Base-by-base conservation (phyloP, 2,888 invertebrate species). In the Agriopis marginaria region DNA sequence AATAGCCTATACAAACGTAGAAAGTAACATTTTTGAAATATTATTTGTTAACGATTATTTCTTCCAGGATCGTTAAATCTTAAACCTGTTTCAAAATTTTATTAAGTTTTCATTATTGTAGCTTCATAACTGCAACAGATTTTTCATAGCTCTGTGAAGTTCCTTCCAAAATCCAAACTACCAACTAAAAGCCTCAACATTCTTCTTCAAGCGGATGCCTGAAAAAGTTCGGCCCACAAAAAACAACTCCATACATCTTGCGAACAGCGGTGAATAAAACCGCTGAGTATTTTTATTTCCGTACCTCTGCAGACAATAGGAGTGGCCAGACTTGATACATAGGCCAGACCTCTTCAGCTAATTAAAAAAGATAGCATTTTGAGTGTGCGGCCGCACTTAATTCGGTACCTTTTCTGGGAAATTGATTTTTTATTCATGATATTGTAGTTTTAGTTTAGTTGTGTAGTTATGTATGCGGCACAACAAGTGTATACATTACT, bases 331-430 rank as follows among this genome's bases (percentile, higher is more conserved):
- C 79, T 76, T 84, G 82, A 86, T 83, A 81, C 82, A 83, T 84
- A 79, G 80, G 76, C 67, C 81, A 76, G 77, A 78, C 80, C 85
- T 84, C 85, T 84, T 83, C 79, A 79, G 82, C 87, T 90, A 89
- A 89, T 90, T 89, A 89, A 89, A 90, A 69, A 89, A 87, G 81
- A 72, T 73, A 51, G 40, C 66, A 45, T 66, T 71, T 65, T 53
- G 63, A 68, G 64, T 66, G 51, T 66, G 65, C 64, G 65, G 64
- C n/a, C 44, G 51, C 56, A 17, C 56, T 65, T 61, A 56, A 65
- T 56, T 62, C 65, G 6, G 40, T 12, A 17, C 58, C 54, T 68
- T 59, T 59, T 63, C 39, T 47, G 23, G 11, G 39, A 53, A 55
- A 58, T 65, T 55, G 69, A 69, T 69, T 65, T 51, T 11, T 56